A percentile compares a stretch with the other conserved stretches of the same genome.
phyloP scores from a whole-genome alignment of 2,113 vertebrate genomes.

The Hypocryptadius cinnamomeus region DNA sequence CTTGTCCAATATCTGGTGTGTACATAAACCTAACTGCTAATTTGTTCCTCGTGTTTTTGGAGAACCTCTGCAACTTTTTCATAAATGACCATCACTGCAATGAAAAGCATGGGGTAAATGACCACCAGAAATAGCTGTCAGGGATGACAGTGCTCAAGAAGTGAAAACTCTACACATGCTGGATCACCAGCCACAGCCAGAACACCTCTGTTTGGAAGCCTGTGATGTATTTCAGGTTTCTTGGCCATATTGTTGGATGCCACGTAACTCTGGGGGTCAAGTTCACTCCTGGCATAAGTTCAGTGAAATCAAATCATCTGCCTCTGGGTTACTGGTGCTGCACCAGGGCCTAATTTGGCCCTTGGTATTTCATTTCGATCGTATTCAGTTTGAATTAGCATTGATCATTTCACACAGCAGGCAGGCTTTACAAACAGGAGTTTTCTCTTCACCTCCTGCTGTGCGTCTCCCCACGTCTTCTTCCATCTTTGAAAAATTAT shows the following conservation, averaged over 20 bases:
- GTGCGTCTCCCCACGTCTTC: neutral
- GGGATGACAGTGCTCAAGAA: neutral
- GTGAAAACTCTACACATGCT: neutral
- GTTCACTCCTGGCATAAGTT: neutral
- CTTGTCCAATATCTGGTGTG: neutral
- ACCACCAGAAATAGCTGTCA: neutral
- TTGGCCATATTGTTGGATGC: neutral
- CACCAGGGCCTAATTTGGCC: neutral
- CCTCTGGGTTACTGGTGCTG: neutral
- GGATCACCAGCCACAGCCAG: neutral
- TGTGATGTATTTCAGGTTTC: neutral
- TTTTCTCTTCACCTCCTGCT: neutral
- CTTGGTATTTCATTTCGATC: neutral
- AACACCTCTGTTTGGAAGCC: neutral
- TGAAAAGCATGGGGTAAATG: neutral
- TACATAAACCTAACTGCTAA: neutral
- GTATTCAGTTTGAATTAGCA: neutral
- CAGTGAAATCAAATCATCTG: neutral
- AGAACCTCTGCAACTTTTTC: neutral
- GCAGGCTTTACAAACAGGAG: neutral
- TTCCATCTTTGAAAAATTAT: conserved; percentile 2
- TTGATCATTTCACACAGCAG: conserved; percentile 15
- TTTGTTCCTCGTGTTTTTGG: neutral
- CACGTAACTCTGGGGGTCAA: neutral
- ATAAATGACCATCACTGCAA: neutral